Conservation (phyloP, 2,113 vertebrate genomes). For the Chiloscyllium plagiosum region DNA sequence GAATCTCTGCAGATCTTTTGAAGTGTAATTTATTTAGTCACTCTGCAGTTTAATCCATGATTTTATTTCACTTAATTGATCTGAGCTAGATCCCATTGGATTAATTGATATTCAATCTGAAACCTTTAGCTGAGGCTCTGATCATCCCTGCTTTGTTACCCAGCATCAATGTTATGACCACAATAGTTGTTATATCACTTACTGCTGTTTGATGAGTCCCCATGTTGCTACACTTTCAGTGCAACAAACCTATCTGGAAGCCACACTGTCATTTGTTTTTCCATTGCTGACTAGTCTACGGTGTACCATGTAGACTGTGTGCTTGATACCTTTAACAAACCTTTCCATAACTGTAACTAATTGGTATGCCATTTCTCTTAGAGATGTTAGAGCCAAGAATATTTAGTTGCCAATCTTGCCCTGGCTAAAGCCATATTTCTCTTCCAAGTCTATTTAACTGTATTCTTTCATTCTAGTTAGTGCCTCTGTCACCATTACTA, state of each 20-base stretch:
- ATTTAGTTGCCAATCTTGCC: not conserved
- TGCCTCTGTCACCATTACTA: not conserved
- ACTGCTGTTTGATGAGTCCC: not conserved
- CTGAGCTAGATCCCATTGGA: not conserved
- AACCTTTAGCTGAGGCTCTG: not conserved
- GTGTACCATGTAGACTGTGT: not conserved
- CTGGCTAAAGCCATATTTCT: not conserved
- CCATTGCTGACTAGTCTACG: not conserved
- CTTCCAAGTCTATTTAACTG: not conserved
- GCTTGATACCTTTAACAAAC: not conserved
- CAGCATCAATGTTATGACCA: not conserved
- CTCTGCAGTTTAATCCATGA: not conserved
- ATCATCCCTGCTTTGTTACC: not conserved
- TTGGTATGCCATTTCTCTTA: not conserved
- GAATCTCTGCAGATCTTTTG: not conserved
- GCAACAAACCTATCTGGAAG: not conserved
- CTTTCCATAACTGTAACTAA: not conserved
- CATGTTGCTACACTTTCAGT: not conserved
- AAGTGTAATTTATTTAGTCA: not conserved
- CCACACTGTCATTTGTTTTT: not conserved
- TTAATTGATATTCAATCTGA: not conserved
- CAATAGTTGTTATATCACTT: not conserved
- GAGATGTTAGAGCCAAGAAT: not conserved
- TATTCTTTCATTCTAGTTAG: not conserved
- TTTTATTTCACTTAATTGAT: not conserved